Conservation (phyloP, 30 jellyfish, hydroid and myxozoan genomes). For the Aurelia aurita region DNA sequence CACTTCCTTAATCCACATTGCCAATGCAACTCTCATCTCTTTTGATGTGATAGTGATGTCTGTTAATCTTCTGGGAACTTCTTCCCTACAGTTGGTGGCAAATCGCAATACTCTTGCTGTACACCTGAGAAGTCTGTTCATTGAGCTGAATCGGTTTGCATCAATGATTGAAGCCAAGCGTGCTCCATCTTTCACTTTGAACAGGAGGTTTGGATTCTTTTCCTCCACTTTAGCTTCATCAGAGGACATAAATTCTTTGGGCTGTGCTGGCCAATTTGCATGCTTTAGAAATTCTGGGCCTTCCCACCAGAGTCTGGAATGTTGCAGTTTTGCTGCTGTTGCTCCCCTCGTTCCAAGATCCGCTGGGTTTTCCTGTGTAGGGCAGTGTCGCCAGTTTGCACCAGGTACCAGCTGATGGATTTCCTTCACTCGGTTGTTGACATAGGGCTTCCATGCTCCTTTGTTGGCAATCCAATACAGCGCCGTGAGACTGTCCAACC, state of each 20-base stretch:
- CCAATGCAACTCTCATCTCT: background rate
- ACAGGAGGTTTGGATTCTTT: background rate
- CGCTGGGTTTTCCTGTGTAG: slow-evolving; percentile 60
- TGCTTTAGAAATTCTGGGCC: slow-evolving; percentile 10
- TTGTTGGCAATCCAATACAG: slow-evolving; percentile 28
- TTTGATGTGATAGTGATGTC: too few relatives aligned
- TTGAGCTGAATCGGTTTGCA: background rate
- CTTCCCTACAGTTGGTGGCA: background rate
- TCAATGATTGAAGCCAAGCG: background rate
- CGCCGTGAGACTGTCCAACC: slow-evolving; percentile 47
- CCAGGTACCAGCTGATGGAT: slow-evolving; percentile 18
- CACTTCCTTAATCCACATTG: background rate
- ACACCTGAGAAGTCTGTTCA: background rate
- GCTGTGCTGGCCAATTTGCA: background rate
- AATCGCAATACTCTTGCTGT: slow-evolving; percentile 3
- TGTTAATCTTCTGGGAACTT: too few relatives aligned
- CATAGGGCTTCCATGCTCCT: slow-evolving; percentile 34
- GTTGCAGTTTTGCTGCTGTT: slow-evolving; percentile 11
- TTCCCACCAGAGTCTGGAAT: slow-evolving; percentile 28
- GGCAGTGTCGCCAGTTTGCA: slow-evolving; percentile 49
- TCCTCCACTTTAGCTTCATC: background rate
- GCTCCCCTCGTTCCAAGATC: slow-evolving; percentile 69
- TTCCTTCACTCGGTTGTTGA: slow-evolving; percentile 41
- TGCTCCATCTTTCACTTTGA: background rate
- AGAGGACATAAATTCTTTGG: background rate